Percentiles rank a stretch among this genome's conserved stretches.
Evolutionary conservation across 2,113 vertebrate genomes (phyloP).

Genomic region (Rhizomys pruinosus): DNA sequence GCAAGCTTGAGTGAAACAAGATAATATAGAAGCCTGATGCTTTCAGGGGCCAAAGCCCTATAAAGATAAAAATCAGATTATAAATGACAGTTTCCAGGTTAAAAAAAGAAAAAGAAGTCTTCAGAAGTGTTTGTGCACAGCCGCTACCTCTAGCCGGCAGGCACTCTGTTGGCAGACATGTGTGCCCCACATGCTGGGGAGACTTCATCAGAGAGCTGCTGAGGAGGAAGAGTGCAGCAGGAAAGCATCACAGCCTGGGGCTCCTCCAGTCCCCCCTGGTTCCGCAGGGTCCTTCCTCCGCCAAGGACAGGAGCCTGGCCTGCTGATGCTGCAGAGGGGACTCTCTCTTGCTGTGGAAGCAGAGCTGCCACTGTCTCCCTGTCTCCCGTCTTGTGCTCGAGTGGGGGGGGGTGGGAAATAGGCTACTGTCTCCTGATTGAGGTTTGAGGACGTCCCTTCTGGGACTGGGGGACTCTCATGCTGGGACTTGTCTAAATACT

Average conservation of each 20-base stretch:
- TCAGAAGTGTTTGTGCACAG: conserved; percentile 50
- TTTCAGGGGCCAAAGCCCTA: conserved; percentile 53
- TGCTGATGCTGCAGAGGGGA: not conserved
- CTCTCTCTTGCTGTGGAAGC: not conserved
- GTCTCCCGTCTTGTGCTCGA: not conserved
- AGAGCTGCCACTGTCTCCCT: no score
- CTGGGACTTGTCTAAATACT: not conserved
- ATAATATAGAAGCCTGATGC: conserved; percentile 65
- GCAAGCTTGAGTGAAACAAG: conserved; percentile 66
- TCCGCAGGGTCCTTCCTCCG: fast-evolving
- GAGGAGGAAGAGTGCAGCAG: not conserved
- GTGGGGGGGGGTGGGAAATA: not conserved
- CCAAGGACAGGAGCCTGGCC: fast-evolving
- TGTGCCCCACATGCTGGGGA: conserved; percentile 50
- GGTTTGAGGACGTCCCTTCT: not conserved
- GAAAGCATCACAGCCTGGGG: not conserved
- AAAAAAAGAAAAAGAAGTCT: not conserved
- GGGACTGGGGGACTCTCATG: not conserved
- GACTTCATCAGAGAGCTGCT: fast-evolving
- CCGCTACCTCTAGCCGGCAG: not conserved
- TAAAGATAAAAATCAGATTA: conserved; percentile 76
- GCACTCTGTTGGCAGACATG: conserved; percentile 11
- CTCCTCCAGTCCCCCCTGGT: not conserved
- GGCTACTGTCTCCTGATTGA: not conserved
- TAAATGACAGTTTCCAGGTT: conserved; percentile 76